These are phyloP conservation scores for Drymonia ruficornis DNA, from an alignment of 2,888 invertebrate species.

Conservation along the genomic window DNA sequence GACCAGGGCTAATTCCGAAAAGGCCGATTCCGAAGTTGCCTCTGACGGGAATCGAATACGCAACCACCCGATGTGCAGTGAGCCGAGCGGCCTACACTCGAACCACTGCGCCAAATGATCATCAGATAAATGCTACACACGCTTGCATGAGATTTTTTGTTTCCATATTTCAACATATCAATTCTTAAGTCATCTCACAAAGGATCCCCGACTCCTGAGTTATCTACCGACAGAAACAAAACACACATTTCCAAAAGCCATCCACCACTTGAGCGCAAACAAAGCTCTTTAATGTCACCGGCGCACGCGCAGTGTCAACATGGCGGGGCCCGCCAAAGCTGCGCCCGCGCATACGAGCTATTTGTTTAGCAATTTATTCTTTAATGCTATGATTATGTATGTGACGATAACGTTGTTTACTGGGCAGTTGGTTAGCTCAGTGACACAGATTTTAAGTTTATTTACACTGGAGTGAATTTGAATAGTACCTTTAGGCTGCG, in stretches of 20 bases:
- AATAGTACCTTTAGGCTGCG: no score
- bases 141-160: neutral
- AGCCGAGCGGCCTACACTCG: no score
- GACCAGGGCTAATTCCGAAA: no score
- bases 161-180: slow-evolving; percentile 4
- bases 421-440: neutral
- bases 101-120: no score
- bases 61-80: no score
- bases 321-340: slow-evolving; percentile 11
- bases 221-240: slow-evolving; percentile 37
- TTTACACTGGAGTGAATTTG: no score
- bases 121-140: no score
- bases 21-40: no score
- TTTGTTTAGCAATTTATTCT: slow-evolving; percentile 38
- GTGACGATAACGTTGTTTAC: slow-evolving; percentile 7
- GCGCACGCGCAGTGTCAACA: slow-evolving; percentile 39
- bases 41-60: no score
- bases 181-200: slow-evolving; percentile 3
- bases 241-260: slow-evolving; percentile 20
- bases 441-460: no score
- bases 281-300: slow-evolving; percentile 29
- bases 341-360: slow-evolving; percentile 29
- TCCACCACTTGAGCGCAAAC: slow-evolving; percentile 25
- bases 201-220: slow-evolving; percentile 12
- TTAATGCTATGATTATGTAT: slow-evolving; percentile 26